phyloP scores from a whole-genome alignment of 2,797 vertebrate genomes.

The Siniperca undulata region DNA sequence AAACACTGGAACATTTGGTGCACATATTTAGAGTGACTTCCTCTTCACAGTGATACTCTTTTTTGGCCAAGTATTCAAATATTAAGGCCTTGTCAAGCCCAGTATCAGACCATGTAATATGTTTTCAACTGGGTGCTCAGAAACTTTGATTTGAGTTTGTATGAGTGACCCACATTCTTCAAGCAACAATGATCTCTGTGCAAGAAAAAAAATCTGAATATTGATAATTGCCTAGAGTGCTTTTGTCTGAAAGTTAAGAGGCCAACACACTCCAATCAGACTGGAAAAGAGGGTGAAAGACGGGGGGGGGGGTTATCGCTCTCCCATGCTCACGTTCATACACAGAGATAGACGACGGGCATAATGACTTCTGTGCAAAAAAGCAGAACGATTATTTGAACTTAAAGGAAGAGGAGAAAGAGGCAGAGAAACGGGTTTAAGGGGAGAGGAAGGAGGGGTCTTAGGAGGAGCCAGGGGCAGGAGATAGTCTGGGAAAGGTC shows the following conservation, averaged over 20 bases:
- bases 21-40: constrained; percentile 16
- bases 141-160: constrained; percentile 80
- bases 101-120: constrained; percentile 75
- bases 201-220: constrained; percentile 75
- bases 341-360: constrained; percentile 76
- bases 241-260: constrained; percentile 80
- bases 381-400: constrained; percentile 78
- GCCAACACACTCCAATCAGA: constrained; percentile 78
- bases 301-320: constrained; percentile 75
- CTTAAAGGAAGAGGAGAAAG: constrained; percentile 68
- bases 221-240: constrained; percentile 85
- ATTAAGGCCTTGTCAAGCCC: constrained; percentile 39
- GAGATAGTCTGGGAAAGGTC: constrained; percentile 87
- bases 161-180: constrained; percentile 86
- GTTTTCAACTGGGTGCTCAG: constrained; percentile 72
- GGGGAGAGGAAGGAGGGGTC: constrained; percentile 49
- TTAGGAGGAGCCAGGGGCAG: constrained; percentile 83
- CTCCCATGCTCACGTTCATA: constrained; percentile 74
- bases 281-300: constrained; percentile 54
- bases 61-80: constrained; percentile 63
- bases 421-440: constrained; percentile 43
- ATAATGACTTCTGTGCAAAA: constrained; percentile 82
- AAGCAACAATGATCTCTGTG: constrained; percentile 74
- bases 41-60: constrained; percentile 40
- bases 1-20: not conserved